A percentile compares a stretch with the other conserved stretches of the same genome.
Conservation (phyloP, 2,113 vertebrate species). For the Raphicerus campestris region DNA sequence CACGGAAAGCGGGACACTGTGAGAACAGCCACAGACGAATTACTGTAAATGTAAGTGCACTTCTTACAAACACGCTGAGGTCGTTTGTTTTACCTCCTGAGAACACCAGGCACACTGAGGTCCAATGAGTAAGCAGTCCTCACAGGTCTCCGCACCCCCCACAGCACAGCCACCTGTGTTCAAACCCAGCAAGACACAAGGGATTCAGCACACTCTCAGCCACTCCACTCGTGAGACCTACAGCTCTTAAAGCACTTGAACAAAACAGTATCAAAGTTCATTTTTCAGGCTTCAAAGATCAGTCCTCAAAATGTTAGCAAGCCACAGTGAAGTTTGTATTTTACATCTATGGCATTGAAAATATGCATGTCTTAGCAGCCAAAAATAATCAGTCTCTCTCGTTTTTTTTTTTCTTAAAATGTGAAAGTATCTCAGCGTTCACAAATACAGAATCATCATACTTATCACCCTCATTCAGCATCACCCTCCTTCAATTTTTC, state of each 20-base stretch:
- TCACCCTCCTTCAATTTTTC: not conserved
- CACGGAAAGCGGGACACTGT: not conserved
- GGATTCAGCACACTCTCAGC: constrained; percentile 59
- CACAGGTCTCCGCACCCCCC: constrained; percentile 87
- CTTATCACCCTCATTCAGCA: constrained; percentile 5
- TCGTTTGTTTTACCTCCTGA: constrained; percentile 89
- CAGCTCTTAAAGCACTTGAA: not conserved
- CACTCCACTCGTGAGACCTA: constrained; percentile 17
- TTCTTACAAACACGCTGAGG: constrained; percentile 53
- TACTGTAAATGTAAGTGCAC: constrained; percentile 50
- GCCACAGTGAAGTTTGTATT: not conserved
- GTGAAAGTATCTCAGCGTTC: not conserved
- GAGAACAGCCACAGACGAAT: constrained; percentile 5
- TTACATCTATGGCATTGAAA: not conserved
- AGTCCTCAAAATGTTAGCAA: not conserved
- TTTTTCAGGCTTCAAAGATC: not conserved
- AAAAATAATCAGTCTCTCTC: not conserved
- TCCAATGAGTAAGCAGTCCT: constrained; percentile 90
- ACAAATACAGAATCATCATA: not conserved
- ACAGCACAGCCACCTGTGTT: constrained; percentile 87
- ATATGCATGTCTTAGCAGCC: not conserved
- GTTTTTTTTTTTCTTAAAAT: not conserved
- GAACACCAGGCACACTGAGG: constrained; percentile 95
- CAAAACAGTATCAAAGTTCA: not conserved
- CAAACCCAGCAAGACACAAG: constrained; percentile 66